Base-by-base conservation (phyloP, 2,797 vertebrate species). In the Pseudochromis fuscus region DNA sequence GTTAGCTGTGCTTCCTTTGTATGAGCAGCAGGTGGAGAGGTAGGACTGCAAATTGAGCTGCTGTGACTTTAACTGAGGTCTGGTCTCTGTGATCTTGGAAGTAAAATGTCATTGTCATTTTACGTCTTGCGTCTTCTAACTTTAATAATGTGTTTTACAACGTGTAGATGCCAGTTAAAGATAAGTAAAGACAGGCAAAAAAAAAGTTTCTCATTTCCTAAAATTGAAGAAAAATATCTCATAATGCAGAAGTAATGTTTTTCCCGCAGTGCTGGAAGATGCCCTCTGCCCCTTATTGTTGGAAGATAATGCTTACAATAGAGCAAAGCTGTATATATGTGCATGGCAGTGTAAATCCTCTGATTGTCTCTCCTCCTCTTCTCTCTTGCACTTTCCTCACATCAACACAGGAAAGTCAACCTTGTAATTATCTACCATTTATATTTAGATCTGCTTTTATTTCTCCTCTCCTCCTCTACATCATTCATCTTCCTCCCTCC, bases 21-120 rank as follows among this genome's bases (percentile, higher is more conserved):
- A 1, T 72, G 61, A 70, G 25, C 90, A 83, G 76, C 74, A 90
- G 88, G 55, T 76, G 86, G 87, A 0, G 81, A 38, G 2, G 35
- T 21, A 68, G 69, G 73, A 61, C 78, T 11, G 18, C 15, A 68
- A 72, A 75, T 31, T 24, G 15, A 55, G 55, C 15, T 42, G 42
- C 18, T 27, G 11, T 21, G 6, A 3, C 1, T 7, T 28, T 2
- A 12, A 27, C 44, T 9, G 7, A 45, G 19, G 37, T 38, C n/a
- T 6, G 19, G 3, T 58, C 7, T 64, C 35, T 45, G 10, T 40
- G 42, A 55, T 70, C 4, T 51, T 55, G 19, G 27, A 23, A 27
- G 0, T 1, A 8, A 18, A 18, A 35, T 35, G 12, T 3, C 3
- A n/a, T n/a, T 13, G 12, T 35, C 33, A 15, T 37, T 37, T 37